phyloP scores from a whole-genome alignment of 2,797 vertebrate species.

The Benthosema pterotum region DNA sequence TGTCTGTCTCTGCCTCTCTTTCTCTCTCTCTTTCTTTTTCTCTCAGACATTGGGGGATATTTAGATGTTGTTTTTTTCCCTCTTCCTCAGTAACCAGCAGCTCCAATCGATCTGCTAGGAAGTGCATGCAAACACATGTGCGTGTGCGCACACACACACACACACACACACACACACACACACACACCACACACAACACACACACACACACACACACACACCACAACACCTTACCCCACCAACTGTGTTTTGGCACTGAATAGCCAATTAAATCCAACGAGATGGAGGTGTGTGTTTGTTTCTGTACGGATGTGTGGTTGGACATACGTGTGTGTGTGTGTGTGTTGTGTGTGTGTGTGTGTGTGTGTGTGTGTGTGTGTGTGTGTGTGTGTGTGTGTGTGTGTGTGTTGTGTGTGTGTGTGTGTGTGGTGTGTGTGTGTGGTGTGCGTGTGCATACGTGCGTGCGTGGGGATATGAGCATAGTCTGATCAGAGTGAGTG shows the following conservation, averaged over 20 bases:
- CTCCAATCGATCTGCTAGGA: constrained; percentile 55
- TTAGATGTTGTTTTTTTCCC: constrained; percentile 48
- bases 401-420: not conserved
- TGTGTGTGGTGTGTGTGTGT: not conserved
- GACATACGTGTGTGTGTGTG: constrained; percentile 31
- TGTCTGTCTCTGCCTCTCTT: constrained; percentile 43
- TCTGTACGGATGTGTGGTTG: too few relatives aligned
- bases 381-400: not conserved
- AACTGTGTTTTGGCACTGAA: constrained; percentile 53
- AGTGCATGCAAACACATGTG: too few relatives aligned
- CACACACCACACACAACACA: too few relatives aligned
- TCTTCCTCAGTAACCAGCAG: constrained; percentile 45
- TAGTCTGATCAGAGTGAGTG: too few relatives aligned
- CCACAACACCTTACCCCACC: constrained; percentile 7
- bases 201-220: too few relatives aligned
- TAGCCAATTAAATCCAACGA: constrained; percentile 69
- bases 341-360: constrained; percentile 1
- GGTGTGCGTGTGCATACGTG: too few relatives aligned
- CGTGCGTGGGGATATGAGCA: too few relatives aligned
- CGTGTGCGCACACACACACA: not conserved
- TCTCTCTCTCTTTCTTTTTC: not conserved
- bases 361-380: constrained; percentile 1
- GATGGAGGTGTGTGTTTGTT: constrained; percentile 31
- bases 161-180: not conserved
- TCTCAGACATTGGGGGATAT: constrained; percentile 41